Conservation (phyloP, 2,888 invertebrate genomes). For the Polydrusus cervinus region DNA sequence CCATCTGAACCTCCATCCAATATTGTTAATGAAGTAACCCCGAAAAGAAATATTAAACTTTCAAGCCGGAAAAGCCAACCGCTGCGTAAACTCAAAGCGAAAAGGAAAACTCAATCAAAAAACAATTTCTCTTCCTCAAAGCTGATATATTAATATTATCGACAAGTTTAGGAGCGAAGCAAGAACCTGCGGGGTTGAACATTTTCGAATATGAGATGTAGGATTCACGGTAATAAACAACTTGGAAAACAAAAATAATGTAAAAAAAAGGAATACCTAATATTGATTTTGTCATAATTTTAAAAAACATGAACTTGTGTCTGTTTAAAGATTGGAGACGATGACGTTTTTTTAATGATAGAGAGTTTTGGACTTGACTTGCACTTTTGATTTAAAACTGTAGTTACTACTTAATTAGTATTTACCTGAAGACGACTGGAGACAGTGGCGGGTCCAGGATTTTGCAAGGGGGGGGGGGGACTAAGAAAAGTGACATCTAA, state of each 20-base stretch:
- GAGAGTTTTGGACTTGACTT: too few relatives aligned
- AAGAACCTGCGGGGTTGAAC: conserved; percentile 7
- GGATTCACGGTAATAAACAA: conserved; percentile 7
- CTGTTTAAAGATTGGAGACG: too few relatives aligned
- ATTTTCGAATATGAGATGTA: conserved; percentile 18
- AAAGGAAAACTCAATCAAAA: conserved; percentile 52
- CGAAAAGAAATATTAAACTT: conserved; percentile 26
- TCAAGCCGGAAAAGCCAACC: conserved; percentile 21
- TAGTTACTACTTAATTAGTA: too few relatives aligned
- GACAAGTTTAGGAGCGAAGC: conserved; percentile 25
- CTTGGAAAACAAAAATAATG: neutral
- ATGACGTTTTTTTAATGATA: too few relatives aligned
- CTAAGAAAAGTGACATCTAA: too few relatives aligned
- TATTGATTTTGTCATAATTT: too few relatives aligned
- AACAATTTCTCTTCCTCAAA: conserved; percentile 45
- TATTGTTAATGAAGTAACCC: conserved; percentile 26
- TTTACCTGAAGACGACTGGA: too few relatives aligned
- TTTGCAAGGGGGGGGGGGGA: too few relatives aligned
- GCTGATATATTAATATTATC: conserved; percentile 38
- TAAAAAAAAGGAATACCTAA: too few relatives aligned
- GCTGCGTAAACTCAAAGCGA: conserved; percentile 28
- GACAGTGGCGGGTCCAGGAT: too few relatives aligned
- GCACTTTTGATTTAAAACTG: too few relatives aligned
- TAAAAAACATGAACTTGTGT: too few relatives aligned
- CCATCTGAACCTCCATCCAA: conserved; percentile 9